A percentile compares a stretch with the other conserved stretches of the same genome.
Evolutionary conservation across 2,888 invertebrate species (phyloP).

Genomic region (Copidosoma aretas): DNA sequence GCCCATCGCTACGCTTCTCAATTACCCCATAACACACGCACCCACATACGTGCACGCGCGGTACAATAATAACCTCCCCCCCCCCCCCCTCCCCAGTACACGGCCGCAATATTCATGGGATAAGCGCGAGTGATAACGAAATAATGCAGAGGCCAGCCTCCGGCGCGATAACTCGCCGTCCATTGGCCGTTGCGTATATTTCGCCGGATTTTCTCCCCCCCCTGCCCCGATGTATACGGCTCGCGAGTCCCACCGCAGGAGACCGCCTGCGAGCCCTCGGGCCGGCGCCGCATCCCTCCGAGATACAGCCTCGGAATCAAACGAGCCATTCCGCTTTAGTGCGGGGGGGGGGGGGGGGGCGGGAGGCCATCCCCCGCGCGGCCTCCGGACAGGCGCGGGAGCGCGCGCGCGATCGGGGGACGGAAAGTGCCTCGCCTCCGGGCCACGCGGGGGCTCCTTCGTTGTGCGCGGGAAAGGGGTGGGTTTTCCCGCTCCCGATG

Average conservation of each 20-base stretch:
- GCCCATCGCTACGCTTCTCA: slow-evolving; percentile 1
- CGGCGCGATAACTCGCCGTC: slow-evolving; percentile 47
- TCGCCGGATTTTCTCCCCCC: slow-evolving; percentile 39
- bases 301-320: slow-evolving; percentile 62
- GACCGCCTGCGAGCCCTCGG: neutral
- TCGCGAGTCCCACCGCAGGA: neutral
- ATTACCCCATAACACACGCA: slow-evolving; percentile 5
- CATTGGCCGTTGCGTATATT: slow-evolving; percentile 58
- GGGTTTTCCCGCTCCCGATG: too few relatives aligned
- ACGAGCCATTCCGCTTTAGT: slow-evolving; percentile 62
- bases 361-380: slow-evolving; percentile 30
- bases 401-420: slow-evolving; percentile 36
- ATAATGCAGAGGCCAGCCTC: slow-evolving; percentile 34
- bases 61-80: too few relatives aligned
- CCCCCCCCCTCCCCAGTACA: neutral
- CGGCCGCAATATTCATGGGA: slow-evolving; percentile 27
- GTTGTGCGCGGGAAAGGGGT: too few relatives aligned
- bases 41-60: too few relatives aligned
- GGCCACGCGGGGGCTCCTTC: slow-evolving; percentile 41
- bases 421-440: slow-evolving; percentile 55
- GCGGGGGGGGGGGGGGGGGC: slow-evolving; percentile 48
- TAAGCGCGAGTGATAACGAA: slow-evolving; percentile 38
- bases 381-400: neutral
- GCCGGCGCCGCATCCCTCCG: slow-evolving; percentile 33
- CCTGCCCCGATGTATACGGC: neutral